Conservation (phyloP, 2,113 vertebrate species). For the Spea multiplicata region DNA sequence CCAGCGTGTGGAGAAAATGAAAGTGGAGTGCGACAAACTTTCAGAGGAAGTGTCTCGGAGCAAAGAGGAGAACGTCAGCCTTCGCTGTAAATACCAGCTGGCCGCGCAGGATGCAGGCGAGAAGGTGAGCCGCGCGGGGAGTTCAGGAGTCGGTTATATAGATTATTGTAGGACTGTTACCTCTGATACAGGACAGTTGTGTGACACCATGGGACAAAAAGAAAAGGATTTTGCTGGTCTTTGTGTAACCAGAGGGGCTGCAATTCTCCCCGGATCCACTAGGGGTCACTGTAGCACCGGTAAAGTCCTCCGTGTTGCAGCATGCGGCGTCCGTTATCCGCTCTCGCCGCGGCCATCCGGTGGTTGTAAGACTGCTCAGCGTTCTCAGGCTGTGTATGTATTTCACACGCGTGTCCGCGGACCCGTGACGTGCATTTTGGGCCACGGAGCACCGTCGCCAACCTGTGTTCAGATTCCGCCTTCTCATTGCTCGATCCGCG, state of each 20-base stretch:
- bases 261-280: not conserved
- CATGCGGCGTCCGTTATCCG: not conserved
- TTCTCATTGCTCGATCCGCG: no score
- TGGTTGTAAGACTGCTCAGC: not conserved
- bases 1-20: conserved; percentile 84
- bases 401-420: not conserved
- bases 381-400: not conserved
- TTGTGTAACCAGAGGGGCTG: not conserved
- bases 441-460: no score
- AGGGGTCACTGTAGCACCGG: conserved; percentile 19
- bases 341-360: no score
- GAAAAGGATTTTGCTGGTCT: not conserved
- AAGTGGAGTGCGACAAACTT: conserved; percentile 82
- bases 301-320: not conserved
- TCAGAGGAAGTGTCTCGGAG: conserved; percentile 71
- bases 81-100: conserved; percentile 74
- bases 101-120: conserved; percentile 81
- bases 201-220: no score
- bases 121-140: conserved; percentile 69
- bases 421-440: no score
- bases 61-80: conserved; percentile 70
- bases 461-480: no score
- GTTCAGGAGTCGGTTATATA: no score
- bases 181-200: no score
- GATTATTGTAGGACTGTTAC: no score